These are phyloP conservation scores for Noctua comes DNA, from an alignment of 2,888 invertebrate species.

Conservation along the genomic window DNA sequence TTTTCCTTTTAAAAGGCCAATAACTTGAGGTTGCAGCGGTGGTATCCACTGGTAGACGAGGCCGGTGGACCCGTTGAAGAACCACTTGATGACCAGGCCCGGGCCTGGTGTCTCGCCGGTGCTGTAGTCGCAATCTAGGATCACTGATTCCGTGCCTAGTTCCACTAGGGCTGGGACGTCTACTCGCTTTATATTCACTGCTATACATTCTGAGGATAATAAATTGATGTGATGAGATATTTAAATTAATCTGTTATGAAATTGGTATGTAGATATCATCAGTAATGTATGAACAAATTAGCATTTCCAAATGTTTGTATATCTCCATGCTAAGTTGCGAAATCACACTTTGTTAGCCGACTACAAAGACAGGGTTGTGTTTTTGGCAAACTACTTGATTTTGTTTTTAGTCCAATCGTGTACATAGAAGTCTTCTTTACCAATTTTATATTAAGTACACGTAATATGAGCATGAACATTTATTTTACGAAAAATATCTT, in stretches of 20 bases:
- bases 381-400: background rate
- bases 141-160: slow-evolving; percentile 80
- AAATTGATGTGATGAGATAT: background rate
- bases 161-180: slow-evolving; percentile 85
- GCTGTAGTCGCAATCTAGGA: slow-evolving; percentile 82
- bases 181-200: slow-evolving; percentile 85
- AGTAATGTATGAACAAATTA: background rate
- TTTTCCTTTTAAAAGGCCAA: slow-evolving; percentile 87
- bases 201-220: slow-evolving; percentile 82
- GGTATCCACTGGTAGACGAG: slow-evolving; percentile 89
- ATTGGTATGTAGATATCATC: background rate
- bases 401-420: background rate
- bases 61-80: slow-evolving; percentile 86
- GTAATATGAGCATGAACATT: background rate
- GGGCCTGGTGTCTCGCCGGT: slow-evolving; percentile 72
- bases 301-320: background rate
- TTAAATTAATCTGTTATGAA: background rate
- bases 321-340: background rate
- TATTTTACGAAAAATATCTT: background rate
- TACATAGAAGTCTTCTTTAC: background rate
- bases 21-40: slow-evolving; percentile 84
- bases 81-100: slow-evolving; percentile 88
- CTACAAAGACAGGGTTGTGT: background rate
- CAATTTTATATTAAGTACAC: background rate
- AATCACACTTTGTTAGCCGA: background rate